Percentiles rank a stretch among this genome's conserved stretches.
Conservation (phyloP, 1,140 invertebrate genomes). For the Mya arenaria region DNA sequence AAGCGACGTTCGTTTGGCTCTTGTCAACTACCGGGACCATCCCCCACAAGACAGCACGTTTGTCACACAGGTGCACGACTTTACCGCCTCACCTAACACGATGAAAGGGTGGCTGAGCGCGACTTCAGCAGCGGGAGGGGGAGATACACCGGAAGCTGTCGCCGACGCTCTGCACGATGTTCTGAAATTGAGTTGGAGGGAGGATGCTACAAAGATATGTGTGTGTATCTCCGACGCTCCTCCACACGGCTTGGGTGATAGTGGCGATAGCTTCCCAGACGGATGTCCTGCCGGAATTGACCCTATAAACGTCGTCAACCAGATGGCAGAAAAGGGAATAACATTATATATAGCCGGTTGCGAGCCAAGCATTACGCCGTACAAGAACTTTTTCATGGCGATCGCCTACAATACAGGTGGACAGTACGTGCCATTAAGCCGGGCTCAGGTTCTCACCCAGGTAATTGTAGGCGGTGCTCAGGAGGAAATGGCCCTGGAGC, state of each 20-base stretch:
- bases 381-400: conserved; percentile 76
- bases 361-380: conserved; percentile 70
- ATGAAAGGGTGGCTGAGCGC: conserved; percentile 73
- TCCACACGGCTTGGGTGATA: conserved; percentile 70
- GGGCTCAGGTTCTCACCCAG: conserved; percentile 64
- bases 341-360: conserved; percentile 74
- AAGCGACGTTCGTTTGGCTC: conserved; percentile 70
- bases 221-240: conserved; percentile 76
- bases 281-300: conserved; percentile 67
- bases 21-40: conserved; percentile 76
- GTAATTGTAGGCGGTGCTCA: conserved; percentile 75
- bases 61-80: conserved; percentile 71
- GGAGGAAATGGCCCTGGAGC: conserved; percentile 74
- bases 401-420: conserved; percentile 75
- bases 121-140: conserved; percentile 69
- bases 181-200: conserved; percentile 71
- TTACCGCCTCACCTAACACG: conserved; percentile 65
- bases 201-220: conserved; percentile 72
- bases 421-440: conserved; percentile 73
- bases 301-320: conserved; percentile 64
- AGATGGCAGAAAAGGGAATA: conserved; percentile 72
- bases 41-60: conserved; percentile 71
- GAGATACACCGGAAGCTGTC: conserved; percentile 74
- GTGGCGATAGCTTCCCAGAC: conserved; percentile 60
- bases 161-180: conserved; percentile 73